Conservation (phyloP, 2,797 vertebrate genomes). For the Esox lucius region DNA sequence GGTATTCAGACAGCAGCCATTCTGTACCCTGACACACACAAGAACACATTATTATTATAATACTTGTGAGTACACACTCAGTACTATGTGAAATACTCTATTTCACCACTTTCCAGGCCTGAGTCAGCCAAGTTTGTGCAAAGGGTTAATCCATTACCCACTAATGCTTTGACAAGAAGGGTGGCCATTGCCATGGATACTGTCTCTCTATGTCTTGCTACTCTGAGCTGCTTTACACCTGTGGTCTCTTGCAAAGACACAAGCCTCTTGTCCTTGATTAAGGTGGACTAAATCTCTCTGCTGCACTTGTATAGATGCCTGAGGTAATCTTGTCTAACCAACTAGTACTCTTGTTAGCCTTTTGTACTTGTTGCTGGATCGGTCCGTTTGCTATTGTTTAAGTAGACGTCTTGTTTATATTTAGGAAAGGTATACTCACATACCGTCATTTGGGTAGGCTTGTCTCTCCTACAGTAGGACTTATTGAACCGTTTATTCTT, state of each 20-base stretch:
- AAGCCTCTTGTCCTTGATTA: slow-evolving; percentile 65
- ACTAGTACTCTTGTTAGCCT: neutral
- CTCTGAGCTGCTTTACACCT: slow-evolving; percentile 56
- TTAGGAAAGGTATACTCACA: neutral
- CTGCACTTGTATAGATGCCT: slow-evolving; percentile 31
- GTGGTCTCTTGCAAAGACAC: slow-evolving; percentile 41
- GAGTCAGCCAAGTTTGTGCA: slow-evolving; percentile 22
- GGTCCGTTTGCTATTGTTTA: neutral
- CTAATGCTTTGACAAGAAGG: slow-evolving; percentile 46
- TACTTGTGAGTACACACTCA: no score
- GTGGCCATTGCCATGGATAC: slow-evolving; percentile 3
- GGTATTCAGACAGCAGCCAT: no score
- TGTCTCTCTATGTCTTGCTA: slow-evolving; percentile 10
- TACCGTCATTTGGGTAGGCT: neutral
- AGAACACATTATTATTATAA: no score
- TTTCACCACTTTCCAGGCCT: neutral
- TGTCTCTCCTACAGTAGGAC: neutral
- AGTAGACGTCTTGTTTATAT: neutral
- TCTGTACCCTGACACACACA: no score
- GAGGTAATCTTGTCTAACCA: slow-evolving; percentile 27
- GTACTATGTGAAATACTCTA: neutral
- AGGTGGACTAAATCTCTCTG: slow-evolving; percentile 41
- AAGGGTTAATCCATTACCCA: slow-evolving; percentile 42
- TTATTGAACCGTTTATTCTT: neutral
- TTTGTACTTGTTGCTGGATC: neutral